These are phyloP conservation scores for Progne subis DNA, from an alignment of 2,113 vertebrate genomes.

Conservation along the genomic window DNA sequence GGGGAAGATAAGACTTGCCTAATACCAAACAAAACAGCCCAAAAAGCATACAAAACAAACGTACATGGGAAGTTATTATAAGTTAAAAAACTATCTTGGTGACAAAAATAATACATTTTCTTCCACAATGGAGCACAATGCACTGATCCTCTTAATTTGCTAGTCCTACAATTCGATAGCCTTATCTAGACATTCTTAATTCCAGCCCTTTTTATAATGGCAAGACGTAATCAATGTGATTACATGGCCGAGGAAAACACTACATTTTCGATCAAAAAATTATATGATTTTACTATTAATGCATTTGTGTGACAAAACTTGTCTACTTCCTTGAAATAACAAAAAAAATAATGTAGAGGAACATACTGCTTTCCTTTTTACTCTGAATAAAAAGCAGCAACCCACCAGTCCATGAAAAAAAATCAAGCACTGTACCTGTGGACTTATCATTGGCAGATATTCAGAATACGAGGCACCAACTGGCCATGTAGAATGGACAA, in stretches of 20 bases:
- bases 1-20: neutral
- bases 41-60: neutral
- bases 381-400: neutral
- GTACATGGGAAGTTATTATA: fast-evolving
- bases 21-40: neutral
- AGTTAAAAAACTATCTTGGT: neutral
- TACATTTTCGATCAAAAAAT: neutral
- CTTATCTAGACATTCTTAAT: neutral
- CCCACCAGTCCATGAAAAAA: neutral
- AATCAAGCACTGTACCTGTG: neutral
- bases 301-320: neutral
- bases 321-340: neutral
- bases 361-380: neutral
- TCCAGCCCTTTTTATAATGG: neutral
- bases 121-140: neutral
- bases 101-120: neutral
- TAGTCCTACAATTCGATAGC: neutral
- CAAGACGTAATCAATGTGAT: neutral
- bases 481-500: neutral
- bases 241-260: neutral
- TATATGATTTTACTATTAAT: neutral
- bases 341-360: neutral
- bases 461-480: neutral
- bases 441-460: neutral
- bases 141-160: neutral